Base-by-base conservation (phyloP, 2,113 vertebrate genomes). In the Cryptotis parvus region DNA sequence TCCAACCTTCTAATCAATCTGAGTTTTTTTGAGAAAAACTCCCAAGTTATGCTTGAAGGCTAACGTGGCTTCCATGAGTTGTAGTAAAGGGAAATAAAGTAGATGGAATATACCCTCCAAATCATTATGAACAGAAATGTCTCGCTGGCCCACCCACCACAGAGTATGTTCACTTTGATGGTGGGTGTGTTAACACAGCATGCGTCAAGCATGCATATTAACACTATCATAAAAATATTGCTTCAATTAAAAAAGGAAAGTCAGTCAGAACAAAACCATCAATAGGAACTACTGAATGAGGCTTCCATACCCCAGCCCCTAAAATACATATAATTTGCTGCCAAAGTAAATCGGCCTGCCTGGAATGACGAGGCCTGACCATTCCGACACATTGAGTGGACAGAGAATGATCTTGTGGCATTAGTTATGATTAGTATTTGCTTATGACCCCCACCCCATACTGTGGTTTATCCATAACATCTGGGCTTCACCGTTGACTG, bases 391-490 rank as follows among this genome's bases (percentile, higher is more conserved):
- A 84, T 91, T 91, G 41, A 20, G 73, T 43, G 31, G 69, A 29
- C 20, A 2, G 65, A 69, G 76, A 35, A 75, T 1, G 52, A 94
- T 72, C 90, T 91, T 20, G 11, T 91, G 81, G 74, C 77, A 84
- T 84, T 95, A 94, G 94, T 95, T 96, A 86, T 92, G 92, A 89
- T 68, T 95, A 31, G 58, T 94, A 45, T 95, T 97, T 95, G 75
- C 82, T 94, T 88, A 70, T 52, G 37, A 52, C 63, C 68, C 84
- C 49, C 75, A 75, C 49, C 72, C 26, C 14, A 95, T 89, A 24
- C 87, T 92, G 86, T 83, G 87, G 87, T 93, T 97, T 94, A 95
- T 95, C 91, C 89, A 63, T 89, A 95, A 95, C 94, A 97, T 96
- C 95, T 97, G 95, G 94, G 87, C 91, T 82, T 92, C 94, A 95